A percentile compares a stretch with the other conserved stretches of the same genome.
Conservation (phyloP, 1,140 invertebrate genomes). For the Drosophila parvula region DNA sequence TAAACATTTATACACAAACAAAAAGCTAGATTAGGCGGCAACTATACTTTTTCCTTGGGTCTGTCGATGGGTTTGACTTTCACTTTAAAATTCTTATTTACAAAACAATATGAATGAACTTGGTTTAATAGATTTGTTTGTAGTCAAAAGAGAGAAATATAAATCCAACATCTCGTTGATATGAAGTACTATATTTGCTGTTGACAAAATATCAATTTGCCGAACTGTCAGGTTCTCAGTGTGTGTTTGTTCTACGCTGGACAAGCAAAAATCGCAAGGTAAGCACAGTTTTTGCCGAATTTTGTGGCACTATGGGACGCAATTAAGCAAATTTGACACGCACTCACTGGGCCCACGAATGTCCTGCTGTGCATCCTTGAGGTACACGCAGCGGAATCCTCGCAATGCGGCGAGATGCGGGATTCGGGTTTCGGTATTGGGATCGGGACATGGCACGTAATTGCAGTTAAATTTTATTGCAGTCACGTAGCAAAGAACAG, state of each 20-base stretch:
- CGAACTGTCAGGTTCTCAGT: neutral
- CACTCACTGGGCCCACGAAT: conserved; percentile 22
- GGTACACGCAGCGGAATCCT: conserved; percentile 27
- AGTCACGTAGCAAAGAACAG: conserved; percentile 66
- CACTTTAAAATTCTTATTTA: conserved; percentile 3
- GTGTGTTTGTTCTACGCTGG: neutral
- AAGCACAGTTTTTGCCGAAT: conserved; percentile 26
- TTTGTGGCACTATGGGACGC: conserved; percentile 29
- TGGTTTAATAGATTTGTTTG: conserved; percentile 1
- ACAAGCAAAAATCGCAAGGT: conserved; percentile 12
- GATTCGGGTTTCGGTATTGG: conserved; percentile 9
- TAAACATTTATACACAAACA: neutral
- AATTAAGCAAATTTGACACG: conserved; percentile 48
- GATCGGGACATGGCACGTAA: conserved; percentile 60
- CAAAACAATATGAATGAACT: conserved; percentile 1
- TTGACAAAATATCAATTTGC: conserved; percentile 17
- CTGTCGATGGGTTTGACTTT: neutral
- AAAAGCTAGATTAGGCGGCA: no score
- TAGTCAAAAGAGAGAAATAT: neutral
- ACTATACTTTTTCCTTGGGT: no score
- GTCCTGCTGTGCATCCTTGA: conserved; percentile 42
- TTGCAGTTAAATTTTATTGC: conserved; percentile 79
- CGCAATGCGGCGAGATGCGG: conserved; percentile 19
- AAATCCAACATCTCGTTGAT: conserved; percentile 10
- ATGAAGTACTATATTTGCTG: conserved; percentile 14